Conservation (phyloP, 2,888 invertebrate species). For the Leuctra nigra region DNA sequence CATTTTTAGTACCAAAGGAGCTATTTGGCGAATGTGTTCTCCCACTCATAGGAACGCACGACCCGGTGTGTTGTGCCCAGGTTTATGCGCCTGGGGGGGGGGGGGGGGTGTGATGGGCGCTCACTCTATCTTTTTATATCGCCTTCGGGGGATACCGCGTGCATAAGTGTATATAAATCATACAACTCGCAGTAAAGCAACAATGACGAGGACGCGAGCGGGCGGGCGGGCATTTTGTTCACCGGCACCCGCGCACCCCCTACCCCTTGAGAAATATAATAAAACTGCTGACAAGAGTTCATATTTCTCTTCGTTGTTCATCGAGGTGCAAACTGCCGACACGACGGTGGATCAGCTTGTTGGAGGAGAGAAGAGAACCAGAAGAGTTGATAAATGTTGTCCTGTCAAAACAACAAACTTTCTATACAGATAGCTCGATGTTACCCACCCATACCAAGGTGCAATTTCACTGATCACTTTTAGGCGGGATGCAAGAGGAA, state of each 20-base stretch:
- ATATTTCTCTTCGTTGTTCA: not conserved
- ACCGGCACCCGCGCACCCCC: not conserved
- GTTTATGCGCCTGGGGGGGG: not conserved
- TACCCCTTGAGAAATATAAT: slow-evolving; percentile 9
- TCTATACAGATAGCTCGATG: slow-evolving; percentile 8
- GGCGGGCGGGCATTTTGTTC: slow-evolving; percentile 1
- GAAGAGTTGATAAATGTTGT: slow-evolving; percentile 8
- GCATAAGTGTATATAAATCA: slow-evolving; percentile 13
- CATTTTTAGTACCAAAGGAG: slow-evolving; percentile 1
- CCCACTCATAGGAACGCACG: too few relatives aligned
- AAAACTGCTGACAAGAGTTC: slow-evolving; percentile 11
- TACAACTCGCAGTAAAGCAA: not conserved
- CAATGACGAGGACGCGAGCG: not conserved
- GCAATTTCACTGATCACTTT: slow-evolving; percentile 23
- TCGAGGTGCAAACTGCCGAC: slow-evolving; percentile 9
- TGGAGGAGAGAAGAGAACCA: slow-evolving; percentile 4
- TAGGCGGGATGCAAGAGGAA: slow-evolving; percentile 4
- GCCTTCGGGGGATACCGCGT: not conserved
- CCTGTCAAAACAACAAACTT: slow-evolving; percentile 18
- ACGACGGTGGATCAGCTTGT: slow-evolving; percentile 2
- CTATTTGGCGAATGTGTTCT: not conserved
- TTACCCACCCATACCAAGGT: not conserved
- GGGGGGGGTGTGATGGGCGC: not conserved
- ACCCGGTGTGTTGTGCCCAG: too few relatives aligned
- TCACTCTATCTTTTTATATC: slow-evolving; percentile 9